Conservation (phyloP, 1,140 invertebrate genomes). For the Tetramorium simillimum region DNA sequence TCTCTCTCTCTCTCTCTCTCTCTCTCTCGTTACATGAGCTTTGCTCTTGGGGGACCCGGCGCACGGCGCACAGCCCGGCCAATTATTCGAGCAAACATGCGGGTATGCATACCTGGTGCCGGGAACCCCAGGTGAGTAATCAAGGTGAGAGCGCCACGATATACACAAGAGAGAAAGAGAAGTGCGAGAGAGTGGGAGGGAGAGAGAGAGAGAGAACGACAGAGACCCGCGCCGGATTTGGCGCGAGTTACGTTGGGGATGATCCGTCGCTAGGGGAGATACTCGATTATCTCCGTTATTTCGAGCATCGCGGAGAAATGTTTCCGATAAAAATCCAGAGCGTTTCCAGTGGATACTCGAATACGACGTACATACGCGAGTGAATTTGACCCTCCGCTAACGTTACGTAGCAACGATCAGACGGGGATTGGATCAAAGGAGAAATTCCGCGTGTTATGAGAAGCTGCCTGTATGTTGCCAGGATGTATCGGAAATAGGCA, state of each 20-base stretch:
- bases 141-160: conserved; percentile 70
- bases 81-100: conserved; percentile 75
- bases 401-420: neutral
- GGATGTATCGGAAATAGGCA: neutral
- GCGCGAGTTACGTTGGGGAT: conserved; percentile 36
- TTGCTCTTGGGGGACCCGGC: conserved; percentile 48
- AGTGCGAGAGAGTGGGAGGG: neutral
- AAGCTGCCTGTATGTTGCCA: neutral
- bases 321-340: conserved; percentile 49
- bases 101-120: conserved; percentile 72
- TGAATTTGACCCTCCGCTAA: conserved; percentile 31
- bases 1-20: conserved; percentile 18
- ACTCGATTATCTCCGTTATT: conserved; percentile 52
- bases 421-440: conserved; percentile 28
- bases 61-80: conserved; percentile 59
- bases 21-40: conserved; percentile 29
- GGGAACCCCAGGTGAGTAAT: conserved; percentile 74
- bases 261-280: conserved; percentile 33
- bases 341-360: conserved; percentile 22
- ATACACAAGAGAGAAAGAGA: conserved; percentile 41
- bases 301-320: conserved; percentile 36
- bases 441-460: conserved; percentile 12
- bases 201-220: neutral
- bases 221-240: conserved; percentile 56
- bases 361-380: neutral